A percentile compares a stretch with the other conserved stretches of the same genome.
phyloP scores from a whole-genome alignment of 2,797 vertebrate species.

The Dipus sagitta region DNA sequence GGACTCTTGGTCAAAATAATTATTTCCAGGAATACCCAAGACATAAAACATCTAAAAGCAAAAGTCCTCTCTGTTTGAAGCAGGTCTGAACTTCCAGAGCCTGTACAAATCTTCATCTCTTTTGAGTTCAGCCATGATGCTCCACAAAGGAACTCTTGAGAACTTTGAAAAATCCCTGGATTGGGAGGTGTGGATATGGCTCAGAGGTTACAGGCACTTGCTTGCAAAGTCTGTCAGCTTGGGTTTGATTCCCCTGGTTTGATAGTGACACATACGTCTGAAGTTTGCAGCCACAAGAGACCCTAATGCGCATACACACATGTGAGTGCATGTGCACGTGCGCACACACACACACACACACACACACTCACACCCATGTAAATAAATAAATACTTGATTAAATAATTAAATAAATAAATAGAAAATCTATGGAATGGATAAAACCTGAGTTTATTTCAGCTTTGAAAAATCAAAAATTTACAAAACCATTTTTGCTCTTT shows the following conservation, averaged over 20 bases:
- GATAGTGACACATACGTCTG: too few relatives aligned
- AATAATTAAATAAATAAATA: too few relatives aligned
- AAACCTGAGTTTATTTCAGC: conserved; percentile 11
- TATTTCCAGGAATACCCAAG: not conserved
- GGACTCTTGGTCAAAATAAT: conserved; percentile 61
- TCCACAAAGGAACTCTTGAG: not conserved
- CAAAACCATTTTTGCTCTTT: conserved; percentile 41
- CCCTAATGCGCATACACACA: too few relatives aligned
- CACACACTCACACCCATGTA: too few relatives aligned
- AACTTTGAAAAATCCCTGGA: conserved; percentile 1
- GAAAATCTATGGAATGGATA: not conserved
- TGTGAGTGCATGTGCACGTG: too few relatives aligned
- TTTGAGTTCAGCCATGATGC: not conserved
- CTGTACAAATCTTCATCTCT: not conserved
- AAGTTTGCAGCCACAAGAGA: too few relatives aligned
- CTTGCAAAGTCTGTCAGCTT: too few relatives aligned
- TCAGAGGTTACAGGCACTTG: too few relatives aligned
- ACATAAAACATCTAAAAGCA: not conserved
- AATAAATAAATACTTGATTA: too few relatives aligned
- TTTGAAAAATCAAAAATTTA: conserved; percentile 48
- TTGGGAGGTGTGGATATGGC: too few relatives aligned
- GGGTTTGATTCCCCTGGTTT: too few relatives aligned
- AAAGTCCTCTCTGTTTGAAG: conserved; percentile 2
- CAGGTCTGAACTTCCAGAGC: not conserved
- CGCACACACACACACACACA: too few relatives aligned